Base-by-base conservation (phyloP, 2,113 vertebrate species). In the Salminus brasiliensis region DNA sequence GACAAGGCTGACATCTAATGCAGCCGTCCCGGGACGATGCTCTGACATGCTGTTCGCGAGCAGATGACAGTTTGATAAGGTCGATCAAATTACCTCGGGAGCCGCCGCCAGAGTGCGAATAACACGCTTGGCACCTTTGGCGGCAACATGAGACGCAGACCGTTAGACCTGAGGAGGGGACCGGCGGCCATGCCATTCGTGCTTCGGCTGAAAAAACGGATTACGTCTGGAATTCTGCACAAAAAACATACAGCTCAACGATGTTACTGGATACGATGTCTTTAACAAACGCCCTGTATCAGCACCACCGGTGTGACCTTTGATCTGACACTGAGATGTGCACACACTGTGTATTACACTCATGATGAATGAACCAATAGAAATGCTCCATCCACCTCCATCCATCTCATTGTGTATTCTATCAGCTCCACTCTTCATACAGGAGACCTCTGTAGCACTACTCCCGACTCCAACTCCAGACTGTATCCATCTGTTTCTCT, bases 1-100 rank as follows among this genome's bases (percentile, higher is more conserved):
- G 92, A 93, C 92, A 90, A 91, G 83, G 91, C 66, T 82, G 91
- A 91, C 85, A 87, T 86, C 88, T 85, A 89, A 83, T 83, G 81
- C 80, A 75, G 77, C 59, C 76, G 73, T 87, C 88, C 74, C 76
- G 76, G 87, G 79, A 82, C 72, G 86, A 88, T 86, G 85, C 72
- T 89, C 84, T 23, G 81, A 81, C 72, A 81, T 74, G 81, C 72
- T 59, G 70, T 83, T 53, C 18, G 74, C 12, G 32, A 23, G 45
- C 69, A 32, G n/a, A 43, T 15, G 43, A 55, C 53, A 66, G 66
- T 79, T 84, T 75, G 62, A 84, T 69, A 72, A 62, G 60, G 81
- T 80, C 39, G 39, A 79, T 81, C 30, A 5, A 82, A 84, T 84
- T 78, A 86, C 78, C 52, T 67, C 49, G 23, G 18, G 18, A 39